Percentiles rank a stretch among this genome's conserved stretches.
Conservation (phyloP, 2,113 vertebrate genomes). For the Phyllopteryx taeniolatus region DNA sequence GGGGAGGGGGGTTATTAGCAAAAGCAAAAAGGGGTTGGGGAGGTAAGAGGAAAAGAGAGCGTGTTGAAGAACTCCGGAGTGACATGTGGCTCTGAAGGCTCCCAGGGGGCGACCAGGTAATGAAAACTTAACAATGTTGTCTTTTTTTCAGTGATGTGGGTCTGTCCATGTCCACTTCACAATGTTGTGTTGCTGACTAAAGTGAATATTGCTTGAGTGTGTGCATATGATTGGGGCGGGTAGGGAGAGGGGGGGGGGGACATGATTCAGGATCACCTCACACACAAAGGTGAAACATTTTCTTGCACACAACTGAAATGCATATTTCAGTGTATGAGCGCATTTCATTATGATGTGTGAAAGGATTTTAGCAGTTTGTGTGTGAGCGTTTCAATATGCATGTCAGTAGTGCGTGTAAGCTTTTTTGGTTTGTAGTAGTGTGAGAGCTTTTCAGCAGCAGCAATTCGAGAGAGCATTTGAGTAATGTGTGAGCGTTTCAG, state of each 20-base stretch:
- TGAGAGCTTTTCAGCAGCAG: too few relatives aligned
- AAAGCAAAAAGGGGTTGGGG: slow-evolving; percentile 36
- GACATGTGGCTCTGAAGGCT: slow-evolving; percentile 46
- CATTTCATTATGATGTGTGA: not conserved
- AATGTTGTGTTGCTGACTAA: not conserved
- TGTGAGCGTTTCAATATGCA: not conserved
- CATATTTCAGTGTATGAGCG: not conserved
- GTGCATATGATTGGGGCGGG: too few relatives aligned
- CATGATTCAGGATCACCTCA: not conserved
- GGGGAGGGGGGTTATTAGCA: slow-evolving; percentile 38
- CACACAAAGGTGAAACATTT: not conserved
- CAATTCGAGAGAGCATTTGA: too few relatives aligned
- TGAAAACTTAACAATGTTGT: not conserved
- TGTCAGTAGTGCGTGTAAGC: too few relatives aligned
- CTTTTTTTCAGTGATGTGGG: not conserved
- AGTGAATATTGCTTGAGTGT: not conserved
- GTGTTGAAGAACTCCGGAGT: slow-evolving; percentile 41
- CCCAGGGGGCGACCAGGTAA: slow-evolving; percentile 57
- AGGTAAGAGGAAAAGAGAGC: slow-evolving; percentile 30
- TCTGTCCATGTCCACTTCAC: not conserved
- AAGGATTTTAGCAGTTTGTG: not conserved
- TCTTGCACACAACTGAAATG: not conserved
- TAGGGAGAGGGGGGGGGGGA: too few relatives aligned
- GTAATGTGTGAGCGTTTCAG: too few relatives aligned
- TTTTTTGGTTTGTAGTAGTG: too few relatives aligned